Percentiles rank a stretch among this genome's conserved stretches.
These are phyloP conservation scores for Metallyticus violacea DNA, from an alignment of 2,888 invertebrate species.

Conservation along the genomic window DNA sequence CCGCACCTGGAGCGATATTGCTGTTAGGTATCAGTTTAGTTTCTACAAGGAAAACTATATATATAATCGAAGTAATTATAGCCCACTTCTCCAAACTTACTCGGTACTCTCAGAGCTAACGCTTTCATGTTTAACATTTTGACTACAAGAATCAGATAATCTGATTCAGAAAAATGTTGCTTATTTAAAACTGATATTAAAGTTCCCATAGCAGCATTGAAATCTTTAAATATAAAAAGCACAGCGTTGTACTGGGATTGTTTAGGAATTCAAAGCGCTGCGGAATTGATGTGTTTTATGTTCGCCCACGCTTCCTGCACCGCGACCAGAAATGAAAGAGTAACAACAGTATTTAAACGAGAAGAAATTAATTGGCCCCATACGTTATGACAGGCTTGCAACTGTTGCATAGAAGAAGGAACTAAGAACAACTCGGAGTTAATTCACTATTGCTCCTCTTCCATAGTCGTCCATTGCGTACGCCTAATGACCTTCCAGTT, in stretches of 20 bases:
- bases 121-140: too few relatives aligned
- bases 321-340: not conserved
- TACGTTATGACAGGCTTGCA: not conserved
- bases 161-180: too few relatives aligned
- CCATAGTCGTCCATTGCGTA: not conserved
- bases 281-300: not conserved
- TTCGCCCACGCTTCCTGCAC: not conserved
- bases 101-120: too few relatives aligned
- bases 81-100: too few relatives aligned
- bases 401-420: not conserved
- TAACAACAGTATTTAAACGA: not conserved
- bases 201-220: too few relatives aligned
- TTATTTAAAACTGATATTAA: too few relatives aligned
- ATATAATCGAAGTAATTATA: too few relatives aligned
- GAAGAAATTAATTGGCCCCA: not conserved
- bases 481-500: slow-evolving; percentile 18
- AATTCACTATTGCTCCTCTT: not conserved
- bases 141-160: too few relatives aligned
- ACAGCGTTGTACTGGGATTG: not conserved
- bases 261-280: not conserved
- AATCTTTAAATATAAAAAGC: not conserved
- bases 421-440: not conserved
- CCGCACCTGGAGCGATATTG: too few relatives aligned
- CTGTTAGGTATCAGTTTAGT: too few relatives aligned
- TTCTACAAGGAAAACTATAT: too few relatives aligned